Evolutionary conservation across 2,113 vertebrate genomes (phyloP), one percentile per base, ranked within the genome.

Genomic region (Cathartes aura): DNA sequence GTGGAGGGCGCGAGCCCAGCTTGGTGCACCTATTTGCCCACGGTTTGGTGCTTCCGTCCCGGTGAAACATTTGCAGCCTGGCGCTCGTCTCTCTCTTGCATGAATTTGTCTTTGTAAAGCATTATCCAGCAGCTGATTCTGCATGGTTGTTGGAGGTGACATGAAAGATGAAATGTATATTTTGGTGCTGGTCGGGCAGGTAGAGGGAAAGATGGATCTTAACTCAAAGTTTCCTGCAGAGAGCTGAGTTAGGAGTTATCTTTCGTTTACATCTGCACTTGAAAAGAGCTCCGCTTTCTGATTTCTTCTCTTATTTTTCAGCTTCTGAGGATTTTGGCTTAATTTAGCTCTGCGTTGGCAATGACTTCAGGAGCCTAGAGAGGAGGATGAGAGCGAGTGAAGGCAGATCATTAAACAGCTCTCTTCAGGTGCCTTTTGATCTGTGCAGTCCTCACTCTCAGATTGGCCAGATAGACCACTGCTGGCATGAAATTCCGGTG

Each of bases 31-130:
- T 30, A 0, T 24, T 20, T 48, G 52, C 42, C 48, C 13, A 5
- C 0, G 0, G 6, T 10, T 34, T 45, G 82, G 10, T 47, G 68
- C 16, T 47, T 20, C 73, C 1, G 0, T 8, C 50, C 59, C 0
- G 0, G 9, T 1, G 24, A 17, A 36, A 21, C 29, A 2, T 10
- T 30, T 29, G 9, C 34, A 15, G 19, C 26, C 56, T 3, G 43
- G 40, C 2, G 3, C 21, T 32, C 1, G 0, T 13, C 8, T 29
- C 42, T 42, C 6, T 50, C 56, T 23, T 5, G 18, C 29, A 7
- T 3, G 11, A 15, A 6, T 52, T 59, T 18, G 0, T 32, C 60
- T 56, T 2, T 27, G 48, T 6, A 14, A 42, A 70, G 43, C 34
- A 1, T 11, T 66, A 11, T 2, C 58, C 67, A 10, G 43, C 29